Conservation (phyloP, 2,888 invertebrate genomes). For the Archips crataeganus region DNA sequence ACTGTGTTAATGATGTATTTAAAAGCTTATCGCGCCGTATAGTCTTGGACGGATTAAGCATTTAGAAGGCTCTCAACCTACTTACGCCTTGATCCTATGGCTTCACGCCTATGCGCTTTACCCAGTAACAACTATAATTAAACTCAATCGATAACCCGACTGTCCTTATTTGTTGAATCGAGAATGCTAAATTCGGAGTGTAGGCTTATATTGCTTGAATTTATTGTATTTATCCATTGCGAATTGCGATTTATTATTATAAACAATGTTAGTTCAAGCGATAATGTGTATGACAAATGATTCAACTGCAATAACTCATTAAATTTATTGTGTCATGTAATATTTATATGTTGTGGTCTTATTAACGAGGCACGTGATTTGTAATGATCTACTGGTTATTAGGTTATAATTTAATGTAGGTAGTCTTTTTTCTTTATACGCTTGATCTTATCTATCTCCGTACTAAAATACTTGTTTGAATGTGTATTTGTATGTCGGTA, state of each 20-base stretch:
- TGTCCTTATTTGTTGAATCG: slow-evolving; percentile 31
- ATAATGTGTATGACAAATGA: slow-evolving; percentile 44
- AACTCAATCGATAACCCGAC: slow-evolving; percentile 45
- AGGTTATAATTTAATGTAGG: not conserved
- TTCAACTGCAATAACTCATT: slow-evolving; percentile 39
- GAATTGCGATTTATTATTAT: slow-evolving; percentile 56
- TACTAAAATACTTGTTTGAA: too few species aligned
- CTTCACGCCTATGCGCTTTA: slow-evolving; percentile 59
- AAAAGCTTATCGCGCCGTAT: slow-evolving; percentile 44
- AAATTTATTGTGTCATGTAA: slow-evolving; percentile 41
- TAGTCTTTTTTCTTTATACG: not conserved
- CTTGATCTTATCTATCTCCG: not conserved
- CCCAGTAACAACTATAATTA: slow-evolving; percentile 46
- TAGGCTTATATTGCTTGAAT: slow-evolving; percentile 34
- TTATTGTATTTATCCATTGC: slow-evolving; percentile 32
- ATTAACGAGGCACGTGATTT: slow-evolving; percentile 21
- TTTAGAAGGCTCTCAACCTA: slow-evolving; percentile 68
- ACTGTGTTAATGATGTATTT: slow-evolving; percentile 23
- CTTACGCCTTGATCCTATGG: slow-evolving; percentile 64
- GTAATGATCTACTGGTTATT: not conserved
- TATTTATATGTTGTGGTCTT: slow-evolving; percentile 34
- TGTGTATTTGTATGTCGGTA: too few species aligned
- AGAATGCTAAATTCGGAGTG: slow-evolving; percentile 29
- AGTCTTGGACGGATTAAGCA: slow-evolving; percentile 60
- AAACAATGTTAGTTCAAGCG: slow-evolving; percentile 48